A percentile compares a stretch with the other conserved stretches of the same genome.
phyloP scores from a whole-genome alignment of 1,140 invertebrate species.

The Dinoponera quadriceps region DNA sequence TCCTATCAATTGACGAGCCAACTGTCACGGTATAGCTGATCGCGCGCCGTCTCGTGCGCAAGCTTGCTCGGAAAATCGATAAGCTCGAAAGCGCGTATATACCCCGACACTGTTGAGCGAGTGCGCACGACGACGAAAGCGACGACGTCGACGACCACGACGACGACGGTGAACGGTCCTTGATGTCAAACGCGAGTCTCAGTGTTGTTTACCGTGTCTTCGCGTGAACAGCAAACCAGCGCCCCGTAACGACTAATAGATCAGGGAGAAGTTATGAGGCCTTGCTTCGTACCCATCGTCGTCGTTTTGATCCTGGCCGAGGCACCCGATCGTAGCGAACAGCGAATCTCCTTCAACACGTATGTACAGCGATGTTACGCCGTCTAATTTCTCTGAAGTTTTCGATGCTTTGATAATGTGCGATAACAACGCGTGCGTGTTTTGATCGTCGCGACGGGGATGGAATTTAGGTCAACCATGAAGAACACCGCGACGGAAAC shows the following conservation, averaged over 20 bases:
- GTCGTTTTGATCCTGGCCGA: slow-evolving; percentile 78
- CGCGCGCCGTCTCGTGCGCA: slow-evolving; percentile 69
- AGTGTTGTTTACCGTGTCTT: slow-evolving; percentile 70
- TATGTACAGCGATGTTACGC: slow-evolving; percentile 70
- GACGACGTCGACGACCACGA: slow-evolving; percentile 24
- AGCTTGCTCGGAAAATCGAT: slow-evolving; percentile 72
- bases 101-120: slow-evolving; percentile 10
- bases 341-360: slow-evolving; percentile 78
- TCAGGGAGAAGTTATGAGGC: slow-evolving; percentile 72
- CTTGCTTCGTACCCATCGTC: slow-evolving; percentile 74
- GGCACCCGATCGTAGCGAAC: slow-evolving; percentile 74
- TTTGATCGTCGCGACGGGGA: not conserved
- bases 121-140: slow-evolving; percentile 40
- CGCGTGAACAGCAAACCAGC: slow-evolving; percentile 63
- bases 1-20: slow-evolving; percentile 53
- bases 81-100: slow-evolving; percentile 27
- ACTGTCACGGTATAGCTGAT: slow-evolving; percentile 18
- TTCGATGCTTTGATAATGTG: too few species aligned
- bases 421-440: not conserved
- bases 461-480: slow-evolving; percentile 53
- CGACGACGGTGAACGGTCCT: slow-evolving; percentile 39
- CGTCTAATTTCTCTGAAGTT: not conserved
- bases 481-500: slow-evolving; percentile 14
- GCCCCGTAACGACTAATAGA: slow-evolving; percentile 16
- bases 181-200: slow-evolving; percentile 69